Base-by-base conservation (phyloP, 2,888 invertebrate genomes). In the Halictus ligatus region DNA sequence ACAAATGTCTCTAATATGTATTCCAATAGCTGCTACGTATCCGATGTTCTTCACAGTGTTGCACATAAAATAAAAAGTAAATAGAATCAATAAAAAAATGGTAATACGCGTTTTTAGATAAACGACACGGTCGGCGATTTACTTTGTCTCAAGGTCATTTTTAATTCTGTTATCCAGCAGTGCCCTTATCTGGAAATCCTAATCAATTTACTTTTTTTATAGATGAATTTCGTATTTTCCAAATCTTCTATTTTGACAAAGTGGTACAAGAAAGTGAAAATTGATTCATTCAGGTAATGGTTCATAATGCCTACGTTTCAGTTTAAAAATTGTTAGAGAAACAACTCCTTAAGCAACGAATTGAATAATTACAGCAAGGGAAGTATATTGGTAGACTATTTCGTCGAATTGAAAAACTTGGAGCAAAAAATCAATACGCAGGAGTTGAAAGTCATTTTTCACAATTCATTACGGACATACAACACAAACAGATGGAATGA, bases 331-430 rank as follows among this genome's bases (percentile, higher is more conserved):
- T 46, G 13, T 74, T 43, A 21, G n/a, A 6, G 46, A 58, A 67
- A 35, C 25, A 13, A 29, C 2, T 12, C n/a, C 18, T 15, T 58
- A 21, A 75, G 15, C 13, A n/a, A 4, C 54, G 7, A 15, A 25
- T 78, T 18, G 75, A 50, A 79, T 76, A 85, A 80, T 94, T 95
- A 85, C 93, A 98, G 97, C 93, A 96, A 97, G 94, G 98, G 98
- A 81, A 98, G 98, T 90, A 97, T 98, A 74, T 96, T 98, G 25
- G 98, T 98, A 21, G 98, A 98, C 94, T 98, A 98, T 94, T 97
- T 98, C 90, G 97, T 98, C 25, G 98, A 98, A 95, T 95, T 98
- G 84, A 97, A 97, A 89, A 97, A 98, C 90, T 96, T 98, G 5
- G 97, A 96, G 69, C 94, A 95, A 80, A 95, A 94, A 46, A 94